Conservation (phyloP, 2,888 invertebrate genomes). For the Chrysodeixis includens region DNA sequence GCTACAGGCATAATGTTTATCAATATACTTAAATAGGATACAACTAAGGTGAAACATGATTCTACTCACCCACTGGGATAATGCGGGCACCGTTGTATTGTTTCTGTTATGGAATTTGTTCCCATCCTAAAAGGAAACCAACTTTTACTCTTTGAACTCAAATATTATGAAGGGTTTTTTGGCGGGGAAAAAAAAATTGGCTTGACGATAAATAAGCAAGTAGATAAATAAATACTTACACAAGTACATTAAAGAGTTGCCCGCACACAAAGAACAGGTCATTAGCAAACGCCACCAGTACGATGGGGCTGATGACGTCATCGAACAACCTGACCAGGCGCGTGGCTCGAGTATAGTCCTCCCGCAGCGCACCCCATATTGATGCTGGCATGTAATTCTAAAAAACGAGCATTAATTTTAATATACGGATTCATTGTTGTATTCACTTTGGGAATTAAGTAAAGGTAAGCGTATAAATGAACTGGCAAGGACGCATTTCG, state of each 20-base stretch:
- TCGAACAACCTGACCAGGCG: conserved; percentile 89
- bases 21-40: too few species aligned
- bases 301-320: conserved; percentile 88
- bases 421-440: too few species aligned
- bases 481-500: too few species aligned
- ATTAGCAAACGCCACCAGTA: conserved; percentile 90
- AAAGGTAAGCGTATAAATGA: too few species aligned
- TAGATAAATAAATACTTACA: conserved; percentile 83
- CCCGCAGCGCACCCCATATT: conserved; percentile 79
- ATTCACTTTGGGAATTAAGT: too few species aligned
- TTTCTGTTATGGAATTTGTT: not conserved
- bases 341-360: conserved; percentile 90
- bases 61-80: conserved; percentile 16
- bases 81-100: conserved; percentile 19
- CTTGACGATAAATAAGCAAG: too few species aligned
- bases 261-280: conserved; percentile 92
- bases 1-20: too few species aligned
- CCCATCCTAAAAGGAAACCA: conserved; percentile 23
- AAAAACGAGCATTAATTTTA: conserved; percentile 28
- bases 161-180: too few species aligned
- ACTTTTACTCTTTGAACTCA: too few species aligned
- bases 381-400: conserved; percentile 65
- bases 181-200: too few species aligned
- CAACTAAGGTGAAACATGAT: not conserved
- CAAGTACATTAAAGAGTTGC: conserved; percentile 90